A percentile compares a stretch with the other conserved stretches of the same genome.
Conservation (phyloP, 2,888 invertebrate species). For the Dryobota labecula region DNA sequence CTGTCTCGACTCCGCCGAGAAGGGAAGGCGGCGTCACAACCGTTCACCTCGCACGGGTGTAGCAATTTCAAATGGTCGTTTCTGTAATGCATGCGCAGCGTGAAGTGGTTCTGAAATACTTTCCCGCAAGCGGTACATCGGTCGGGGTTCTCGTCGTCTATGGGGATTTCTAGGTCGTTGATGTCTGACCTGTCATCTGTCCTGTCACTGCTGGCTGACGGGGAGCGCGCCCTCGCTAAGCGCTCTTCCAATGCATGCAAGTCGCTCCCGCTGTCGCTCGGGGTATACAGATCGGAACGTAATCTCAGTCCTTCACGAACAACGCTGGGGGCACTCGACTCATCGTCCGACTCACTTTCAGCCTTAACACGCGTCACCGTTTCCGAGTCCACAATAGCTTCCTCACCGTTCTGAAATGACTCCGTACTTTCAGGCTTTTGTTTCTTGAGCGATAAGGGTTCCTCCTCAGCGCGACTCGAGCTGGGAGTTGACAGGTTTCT, state of each 20-base stretch:
- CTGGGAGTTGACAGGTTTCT: constrained; percentile 84
- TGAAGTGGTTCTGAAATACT: constrained; percentile 97
- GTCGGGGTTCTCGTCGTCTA: constrained; percentile 96
- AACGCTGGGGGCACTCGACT: constrained; percentile 87
- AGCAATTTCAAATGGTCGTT: constrained; percentile 97
- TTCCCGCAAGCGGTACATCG: constrained; percentile 96
- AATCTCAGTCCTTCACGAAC: constrained; percentile 87
- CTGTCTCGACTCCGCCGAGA: constrained; percentile 93
- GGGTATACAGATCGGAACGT: constrained; percentile 88
- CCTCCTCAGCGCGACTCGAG: constrained; percentile 83
- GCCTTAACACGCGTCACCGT: constrained; percentile 85
- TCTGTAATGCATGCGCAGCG: constrained; percentile 97
- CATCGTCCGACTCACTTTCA: constrained; percentile 89
- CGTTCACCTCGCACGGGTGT: constrained; percentile 97
- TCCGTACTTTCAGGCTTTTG: constrained; percentile 85
- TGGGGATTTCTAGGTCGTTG: constrained; percentile 93
- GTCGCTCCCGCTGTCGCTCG: constrained; percentile 88
- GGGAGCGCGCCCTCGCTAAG: constrained; percentile 88
- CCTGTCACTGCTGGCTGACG: constrained; percentile 85
- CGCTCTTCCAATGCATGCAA: constrained; percentile 88
- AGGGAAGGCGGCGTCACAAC: constrained; percentile 97
- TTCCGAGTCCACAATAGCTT: constrained; percentile 84
- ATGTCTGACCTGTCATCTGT: constrained; percentile 84
- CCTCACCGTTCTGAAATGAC: constrained; percentile 87
- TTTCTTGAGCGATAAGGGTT: constrained; percentile 87